Percentiles rank a stretch among this genome's conserved stretches.
Evolutionary conservation across 2,797 vertebrate genomes (phyloP).

Genomic region (Pangasius sanitwongsei): DNA sequence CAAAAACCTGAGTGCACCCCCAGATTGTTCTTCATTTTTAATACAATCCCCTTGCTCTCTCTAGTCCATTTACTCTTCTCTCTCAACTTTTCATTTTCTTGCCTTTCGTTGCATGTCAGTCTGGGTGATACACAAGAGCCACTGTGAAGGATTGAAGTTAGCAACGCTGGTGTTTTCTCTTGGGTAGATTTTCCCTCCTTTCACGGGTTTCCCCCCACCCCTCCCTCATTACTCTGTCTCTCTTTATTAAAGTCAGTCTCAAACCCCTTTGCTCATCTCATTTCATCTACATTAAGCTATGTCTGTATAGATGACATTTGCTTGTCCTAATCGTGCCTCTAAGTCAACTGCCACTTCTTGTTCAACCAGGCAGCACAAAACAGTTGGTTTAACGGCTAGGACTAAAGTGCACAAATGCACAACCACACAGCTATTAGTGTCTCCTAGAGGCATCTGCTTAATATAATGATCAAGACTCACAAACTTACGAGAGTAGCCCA

Average conservation of each 20-base stretch:
- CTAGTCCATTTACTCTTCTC: constrained; percentile 16
- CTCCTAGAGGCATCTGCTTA: background rate
- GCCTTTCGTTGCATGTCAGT: constrained; percentile 14
- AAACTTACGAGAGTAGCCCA: background rate
- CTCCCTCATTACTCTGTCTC: background rate
- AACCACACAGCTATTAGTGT: too few species aligned
- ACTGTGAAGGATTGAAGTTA: background rate
- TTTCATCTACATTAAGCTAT: constrained; percentile 12
- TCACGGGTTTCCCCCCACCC: constrained; percentile 47
- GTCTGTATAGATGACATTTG: background rate
- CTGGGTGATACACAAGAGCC: constrained; percentile 17
- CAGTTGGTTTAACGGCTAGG: constrained; percentile 71
- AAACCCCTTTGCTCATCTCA: background rate
- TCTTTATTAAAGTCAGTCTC: constrained; percentile 7
- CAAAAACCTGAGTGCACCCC: background rate
- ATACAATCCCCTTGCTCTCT: background rate
- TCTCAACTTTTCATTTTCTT: constrained; percentile 27
- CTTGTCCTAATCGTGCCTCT: constrained; percentile 63
- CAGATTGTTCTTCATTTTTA: constrained; percentile 18
- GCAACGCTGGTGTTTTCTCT: background rate
- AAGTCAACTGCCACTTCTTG: constrained; percentile 70
- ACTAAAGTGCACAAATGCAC: background rate
- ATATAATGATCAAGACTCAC: background rate
- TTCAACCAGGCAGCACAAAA: constrained; percentile 69
- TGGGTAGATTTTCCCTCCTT: constrained; percentile 8